Evolutionary conservation across 2,113 vertebrate genomes (phyloP).

Genomic region (Brienomyrus brachyistius): DNA sequence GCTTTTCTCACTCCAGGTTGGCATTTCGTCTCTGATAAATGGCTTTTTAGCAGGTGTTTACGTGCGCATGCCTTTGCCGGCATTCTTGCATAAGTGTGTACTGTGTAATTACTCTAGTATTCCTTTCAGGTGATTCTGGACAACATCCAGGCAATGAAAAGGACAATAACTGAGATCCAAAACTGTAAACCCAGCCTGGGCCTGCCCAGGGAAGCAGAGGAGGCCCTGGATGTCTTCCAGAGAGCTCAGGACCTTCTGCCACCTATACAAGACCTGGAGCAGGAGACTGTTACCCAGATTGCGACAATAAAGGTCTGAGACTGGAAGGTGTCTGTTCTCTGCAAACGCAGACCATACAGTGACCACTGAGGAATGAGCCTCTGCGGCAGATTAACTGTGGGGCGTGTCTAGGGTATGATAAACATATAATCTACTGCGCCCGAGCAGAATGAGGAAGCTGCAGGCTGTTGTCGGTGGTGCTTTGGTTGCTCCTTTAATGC

Average conservation of each 20-base stretch:
- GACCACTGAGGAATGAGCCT: neutral
- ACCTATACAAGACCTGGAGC: constrained; percentile 67
- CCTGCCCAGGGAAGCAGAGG: constrained; percentile 54
- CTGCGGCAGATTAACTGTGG: neutral
- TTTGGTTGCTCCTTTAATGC: neutral
- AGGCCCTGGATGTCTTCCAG: constrained; percentile 67
- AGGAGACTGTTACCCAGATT: constrained; percentile 65
- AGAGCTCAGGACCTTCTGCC: constrained; percentile 60
- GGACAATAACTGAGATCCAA: constrained; percentile 66
- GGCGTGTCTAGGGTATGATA: neutral
- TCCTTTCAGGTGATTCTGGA: constrained; percentile 71
- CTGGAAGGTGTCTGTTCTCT: neutral
- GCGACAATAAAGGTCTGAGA: constrained; percentile 64
- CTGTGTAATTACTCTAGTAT: neutral
- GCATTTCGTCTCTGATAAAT: neutral
- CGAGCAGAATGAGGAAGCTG: neutral
- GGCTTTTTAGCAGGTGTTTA: neutral
- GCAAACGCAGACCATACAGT: neutral
- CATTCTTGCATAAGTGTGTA: neutral
- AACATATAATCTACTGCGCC: neutral
- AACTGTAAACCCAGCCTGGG: constrained; percentile 58
- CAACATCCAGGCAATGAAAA: constrained; percentile 74
- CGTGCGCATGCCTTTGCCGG: neutral
- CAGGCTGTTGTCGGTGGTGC: neutral
- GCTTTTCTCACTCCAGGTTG: neutral